phyloP scores from a whole-genome alignment of 2,888 invertebrate species.

The Nasonia oneida region DNA sequence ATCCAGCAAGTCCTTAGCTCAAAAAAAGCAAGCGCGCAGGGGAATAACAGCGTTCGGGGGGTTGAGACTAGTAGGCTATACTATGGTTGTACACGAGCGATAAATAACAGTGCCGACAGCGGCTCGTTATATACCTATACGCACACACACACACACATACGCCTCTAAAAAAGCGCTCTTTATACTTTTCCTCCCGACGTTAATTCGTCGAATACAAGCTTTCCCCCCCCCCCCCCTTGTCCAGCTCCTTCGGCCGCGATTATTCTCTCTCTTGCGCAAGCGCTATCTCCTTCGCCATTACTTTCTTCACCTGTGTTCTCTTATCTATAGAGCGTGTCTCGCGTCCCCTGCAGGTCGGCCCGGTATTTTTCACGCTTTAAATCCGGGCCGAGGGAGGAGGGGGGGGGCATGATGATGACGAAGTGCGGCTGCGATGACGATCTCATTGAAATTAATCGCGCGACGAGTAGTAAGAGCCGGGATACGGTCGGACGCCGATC shows the following conservation, averaged over 20 bases:
- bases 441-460: not conserved
- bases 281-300: constrained; percentile 31
- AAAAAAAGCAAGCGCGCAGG: not conserved
- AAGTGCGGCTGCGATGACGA: not conserved
- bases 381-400: not conserved
- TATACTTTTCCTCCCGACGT: constrained; percentile 3
- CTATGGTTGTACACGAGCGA: constrained; percentile 21
- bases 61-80: not conserved
- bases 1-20: not conserved
- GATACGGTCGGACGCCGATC: not conserved
- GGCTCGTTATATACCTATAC: constrained; percentile 41
- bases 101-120: constrained; percentile 56
- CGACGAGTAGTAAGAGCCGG: not conserved
- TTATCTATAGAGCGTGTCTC: constrained; percentile 25
- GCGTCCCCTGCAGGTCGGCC: not conserved
- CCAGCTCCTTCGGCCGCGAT: constrained; percentile 6
- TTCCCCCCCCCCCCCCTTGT: not conserved
- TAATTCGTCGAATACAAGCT: constrained; percentile 52
- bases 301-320: constrained; percentile 12
- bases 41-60: constrained; percentile 44
- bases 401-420: not conserved
- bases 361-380: constrained; percentile 11
- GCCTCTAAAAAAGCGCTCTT: constrained; percentile 16
- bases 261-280: constrained; percentile 8
- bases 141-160: too few species aligned